Evolutionary conservation across 2,113 vertebrate species (phyloP), one percentile per base, ranked within the genome.

Genomic region (Falcunculus frontatus): DNA sequence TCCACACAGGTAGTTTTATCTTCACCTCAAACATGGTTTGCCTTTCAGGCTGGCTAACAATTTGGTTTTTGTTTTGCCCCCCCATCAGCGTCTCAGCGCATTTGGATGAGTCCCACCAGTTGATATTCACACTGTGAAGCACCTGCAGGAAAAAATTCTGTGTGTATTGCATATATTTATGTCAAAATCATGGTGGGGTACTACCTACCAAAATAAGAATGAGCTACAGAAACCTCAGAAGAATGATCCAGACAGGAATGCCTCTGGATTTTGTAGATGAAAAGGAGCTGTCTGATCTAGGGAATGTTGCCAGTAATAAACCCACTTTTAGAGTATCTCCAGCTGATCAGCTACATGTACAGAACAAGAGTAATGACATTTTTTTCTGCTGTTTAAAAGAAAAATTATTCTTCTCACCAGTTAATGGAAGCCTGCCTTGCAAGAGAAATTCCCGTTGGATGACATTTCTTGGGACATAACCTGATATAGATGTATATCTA

Each of bases 401-500:
- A 41, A 74, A 70, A 63, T 8, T 29, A 41, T 35, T 22, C 26
- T 75, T 62, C 46, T 49, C 46, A 64, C 22, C n/a, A 47, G 63
- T 16, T 83, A 75, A 44, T 5, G 8, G 63, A 50, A 63, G 33
- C 32, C 44, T 82, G 72, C 10, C 10, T 39, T 47, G 35, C 50
- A 68, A n/a, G 37, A 77, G 23, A 65, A 90, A 41, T 13, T 52
- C n/a, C 65, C 6, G 1, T 3, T 35, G 23, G 22, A 60, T 37
- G 17, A 5, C 0, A 4, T n/a, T 91, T 68, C 41, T 76, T 21
- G 72, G 46, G 62, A 81, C 52, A 46, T 20, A 76, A 35, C 8
- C 16, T 5, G 7, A 37, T 5, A 11, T 0, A 39, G 15, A 29
- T 2, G 9, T 10, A n/a, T n/a, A n/a, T n/a, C n/a, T n/a, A n/a